phyloP scores from a whole-genome alignment of 2,113 vertebrate species.

The Leucosticte australis region DNA sequence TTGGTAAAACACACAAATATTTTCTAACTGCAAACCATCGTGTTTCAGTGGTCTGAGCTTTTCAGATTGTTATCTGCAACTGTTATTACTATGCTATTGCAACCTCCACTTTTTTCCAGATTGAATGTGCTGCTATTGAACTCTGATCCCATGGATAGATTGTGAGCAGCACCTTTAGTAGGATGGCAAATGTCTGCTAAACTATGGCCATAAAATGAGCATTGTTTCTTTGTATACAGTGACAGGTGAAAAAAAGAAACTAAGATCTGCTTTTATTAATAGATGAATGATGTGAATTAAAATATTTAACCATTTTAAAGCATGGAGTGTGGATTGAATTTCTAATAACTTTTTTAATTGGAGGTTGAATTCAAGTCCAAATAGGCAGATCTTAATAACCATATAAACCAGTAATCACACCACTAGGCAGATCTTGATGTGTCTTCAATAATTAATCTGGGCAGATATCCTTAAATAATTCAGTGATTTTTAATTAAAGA shows the following conservation, averaged over 20 bases:
- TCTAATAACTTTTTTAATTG: slow-evolving; percentile 16
- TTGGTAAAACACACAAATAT: slow-evolving; percentile 35
- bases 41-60: slow-evolving; percentile 32
- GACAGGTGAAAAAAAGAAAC: not conserved
- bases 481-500: slow-evolving; percentile 52
- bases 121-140: slow-evolving; percentile 22
- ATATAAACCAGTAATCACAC: slow-evolving; percentile 8
- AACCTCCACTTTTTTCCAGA: slow-evolving; percentile 13
- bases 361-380: not conserved
- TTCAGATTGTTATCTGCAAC: slow-evolving; percentile 23
- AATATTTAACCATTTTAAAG: not conserved
- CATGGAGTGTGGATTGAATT: not conserved
- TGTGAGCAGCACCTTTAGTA: not conserved
- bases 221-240: not conserved
- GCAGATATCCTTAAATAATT: slow-evolving; percentile 55
- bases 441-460: slow-evolving; percentile 58
- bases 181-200: not conserved
- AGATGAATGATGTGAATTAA: not conserved
- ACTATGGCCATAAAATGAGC: not conserved
- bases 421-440: slow-evolving; percentile 6
- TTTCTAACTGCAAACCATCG: slow-evolving; percentile 10
- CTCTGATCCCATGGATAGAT: not conserved
- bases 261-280: not conserved
- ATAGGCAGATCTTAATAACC: slow-evolving; percentile 16
- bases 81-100: not conserved